These are phyloP conservation scores for Pyxicephalus adspersus DNA, from an alignment of 2,113 vertebrate genomes.

Conservation along the genomic window DNA sequence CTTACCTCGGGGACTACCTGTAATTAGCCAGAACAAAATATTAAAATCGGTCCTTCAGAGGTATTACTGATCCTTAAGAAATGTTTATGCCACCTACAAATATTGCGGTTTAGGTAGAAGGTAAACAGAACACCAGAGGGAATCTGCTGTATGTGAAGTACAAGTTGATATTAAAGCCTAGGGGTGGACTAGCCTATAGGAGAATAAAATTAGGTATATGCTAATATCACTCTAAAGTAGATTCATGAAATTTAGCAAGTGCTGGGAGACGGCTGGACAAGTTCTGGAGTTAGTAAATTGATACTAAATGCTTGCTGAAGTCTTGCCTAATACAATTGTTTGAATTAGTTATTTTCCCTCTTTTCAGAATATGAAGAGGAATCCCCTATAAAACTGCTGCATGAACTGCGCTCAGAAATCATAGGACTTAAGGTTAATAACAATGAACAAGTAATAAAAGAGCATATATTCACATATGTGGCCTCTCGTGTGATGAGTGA, in stretches of 20 bases:
- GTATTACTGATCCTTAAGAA: too few species aligned
- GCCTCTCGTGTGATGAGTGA: not conserved
- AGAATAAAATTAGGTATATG: too few species aligned
- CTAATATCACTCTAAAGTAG: not conserved
- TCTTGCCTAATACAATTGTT: not conserved
- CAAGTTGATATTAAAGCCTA: too few species aligned
- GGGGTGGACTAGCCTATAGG: not conserved
- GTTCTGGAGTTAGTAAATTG: too few species aligned
- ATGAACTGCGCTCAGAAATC: constrained; percentile 79
- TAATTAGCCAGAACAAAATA: too few species aligned
- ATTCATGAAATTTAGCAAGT: not conserved
- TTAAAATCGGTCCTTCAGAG: too few species aligned
- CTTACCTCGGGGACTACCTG: too few species aligned
- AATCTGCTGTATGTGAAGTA: too few species aligned
- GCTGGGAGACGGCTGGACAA: not conserved
- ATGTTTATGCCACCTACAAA: too few species aligned
- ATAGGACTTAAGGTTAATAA: constrained; percentile 78
- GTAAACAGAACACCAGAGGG: too few species aligned
- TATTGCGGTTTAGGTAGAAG: too few species aligned
- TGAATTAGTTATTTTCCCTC: not conserved
- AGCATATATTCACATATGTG: not conserved
- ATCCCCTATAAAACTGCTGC: constrained; percentile 69
- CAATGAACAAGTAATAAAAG: not conserved
- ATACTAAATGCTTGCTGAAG: not conserved
- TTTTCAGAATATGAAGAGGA: constrained; percentile 66